Evolutionary conservation across 1,140 invertebrate genomes (phyloP).

Genomic region (Gryon sp.): DNA sequence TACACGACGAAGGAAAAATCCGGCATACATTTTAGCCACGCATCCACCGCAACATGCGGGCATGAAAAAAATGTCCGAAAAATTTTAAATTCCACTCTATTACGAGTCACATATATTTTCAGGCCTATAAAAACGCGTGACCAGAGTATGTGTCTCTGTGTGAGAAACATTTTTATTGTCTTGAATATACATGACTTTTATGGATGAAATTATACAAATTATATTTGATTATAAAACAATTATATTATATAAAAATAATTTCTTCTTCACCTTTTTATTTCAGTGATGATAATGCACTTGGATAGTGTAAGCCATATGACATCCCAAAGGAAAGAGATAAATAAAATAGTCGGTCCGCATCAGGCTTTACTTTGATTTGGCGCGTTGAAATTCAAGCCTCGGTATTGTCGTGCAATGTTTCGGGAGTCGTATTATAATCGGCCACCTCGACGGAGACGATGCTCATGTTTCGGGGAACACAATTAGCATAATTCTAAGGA

Average conservation of each 20-base stretch:
- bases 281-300: too few species aligned
- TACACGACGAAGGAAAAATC: constrained; percentile 40
- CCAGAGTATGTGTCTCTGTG: too few species aligned
- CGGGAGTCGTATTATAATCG: constrained; percentile 60
- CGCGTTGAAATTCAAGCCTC: constrained; percentile 43
- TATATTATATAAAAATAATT: too few species aligned
- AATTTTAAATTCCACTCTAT: constrained; percentile 62
- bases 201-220: too few species aligned
- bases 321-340: too few species aligned
- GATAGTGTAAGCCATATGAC: too few species aligned
- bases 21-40: constrained; percentile 41
- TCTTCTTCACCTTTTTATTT: too few species aligned
- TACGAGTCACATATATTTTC: constrained; percentile 29
- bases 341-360: too few species aligned
- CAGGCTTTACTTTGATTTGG: too few species aligned
- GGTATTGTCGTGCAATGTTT: constrained; percentile 47
- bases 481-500: constrained; percentile 75
- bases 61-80: constrained; percentile 66
- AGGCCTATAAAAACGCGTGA: not conserved
- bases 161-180: too few species aligned
- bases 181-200: too few species aligned
- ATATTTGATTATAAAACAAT: too few species aligned
- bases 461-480: constrained; percentile 68
- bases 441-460: constrained; percentile 54
- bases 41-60: constrained; percentile 58